phyloP scores from a whole-genome alignment of 2,888 invertebrate species.

The Nomada flava region DNA sequence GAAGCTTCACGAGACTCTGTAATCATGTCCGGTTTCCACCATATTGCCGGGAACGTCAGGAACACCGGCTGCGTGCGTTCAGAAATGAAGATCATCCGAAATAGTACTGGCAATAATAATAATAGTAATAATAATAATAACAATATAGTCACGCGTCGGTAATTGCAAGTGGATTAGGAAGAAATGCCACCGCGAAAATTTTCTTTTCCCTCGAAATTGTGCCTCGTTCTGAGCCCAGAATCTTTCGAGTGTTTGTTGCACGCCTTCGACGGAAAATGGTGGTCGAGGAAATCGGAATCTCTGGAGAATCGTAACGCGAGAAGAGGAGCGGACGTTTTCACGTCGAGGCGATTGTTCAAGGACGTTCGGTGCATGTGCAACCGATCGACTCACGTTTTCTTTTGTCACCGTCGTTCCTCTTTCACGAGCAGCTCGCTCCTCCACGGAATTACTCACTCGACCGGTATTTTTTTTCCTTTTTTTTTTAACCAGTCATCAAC shows the following conservation, averaged over 20 bases:
- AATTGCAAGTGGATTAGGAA: too few species aligned
- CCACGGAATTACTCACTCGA: slow-evolving; percentile 62
- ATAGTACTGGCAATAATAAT: not conserved
- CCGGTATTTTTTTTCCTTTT: slow-evolving; percentile 63
- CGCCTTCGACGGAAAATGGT: not conserved
- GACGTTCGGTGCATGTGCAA: slow-evolving; percentile 54
- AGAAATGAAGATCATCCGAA: slow-evolving; percentile 28
- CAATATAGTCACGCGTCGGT: not conserved
- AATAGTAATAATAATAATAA: not conserved
- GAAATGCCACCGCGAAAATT: too few species aligned
- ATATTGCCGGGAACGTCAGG: slow-evolving; percentile 45
- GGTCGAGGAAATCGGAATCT: not conserved
- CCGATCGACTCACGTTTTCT: slow-evolving; percentile 55
- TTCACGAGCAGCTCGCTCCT: slow-evolving; percentile 42
- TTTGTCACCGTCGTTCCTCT: slow-evolving; percentile 54
- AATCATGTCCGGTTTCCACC: slow-evolving; percentile 83
- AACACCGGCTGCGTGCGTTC: slow-evolving; percentile 45
- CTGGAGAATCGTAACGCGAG: slow-evolving; percentile 3
- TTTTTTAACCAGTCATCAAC: slow-evolving; percentile 44
- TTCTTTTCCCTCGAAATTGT: too few species aligned
- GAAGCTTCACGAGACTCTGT: slow-evolving; percentile 82
- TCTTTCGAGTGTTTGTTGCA: too few species aligned
- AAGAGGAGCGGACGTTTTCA: slow-evolving; percentile 40
- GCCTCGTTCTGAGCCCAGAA: too few species aligned
- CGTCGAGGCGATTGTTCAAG: slow-evolving; percentile 39